Evolutionary conservation across 1,140 invertebrate genomes (phyloP).

Genomic region (Drosophila tristis): DNA sequence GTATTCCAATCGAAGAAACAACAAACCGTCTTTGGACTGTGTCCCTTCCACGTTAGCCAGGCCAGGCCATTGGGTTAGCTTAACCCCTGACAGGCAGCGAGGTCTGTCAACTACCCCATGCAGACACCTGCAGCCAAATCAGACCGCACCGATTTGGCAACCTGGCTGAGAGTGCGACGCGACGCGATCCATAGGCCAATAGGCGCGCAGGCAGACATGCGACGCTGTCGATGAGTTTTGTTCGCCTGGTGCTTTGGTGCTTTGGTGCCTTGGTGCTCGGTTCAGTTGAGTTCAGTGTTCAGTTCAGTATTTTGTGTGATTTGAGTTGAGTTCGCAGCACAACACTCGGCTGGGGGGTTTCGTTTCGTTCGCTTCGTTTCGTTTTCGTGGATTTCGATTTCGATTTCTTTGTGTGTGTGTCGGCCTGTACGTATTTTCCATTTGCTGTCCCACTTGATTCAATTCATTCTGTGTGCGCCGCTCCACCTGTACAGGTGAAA

Average conservation of each 20-base stretch:
- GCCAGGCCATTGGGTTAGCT: constrained; percentile 1
- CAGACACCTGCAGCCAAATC: constrained; percentile 44
- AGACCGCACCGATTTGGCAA: constrained; percentile 49
- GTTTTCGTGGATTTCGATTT: constrained; percentile 20
- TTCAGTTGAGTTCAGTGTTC: constrained; percentile 33
- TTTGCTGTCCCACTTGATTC: constrained; percentile 55
- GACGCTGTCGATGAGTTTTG: constrained; percentile 26
- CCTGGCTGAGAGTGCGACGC: constrained; percentile 21
- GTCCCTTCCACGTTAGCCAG: too few species aligned
- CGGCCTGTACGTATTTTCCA: constrained; percentile 38
- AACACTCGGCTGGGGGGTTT: constrained; percentile 23
- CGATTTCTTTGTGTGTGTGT: constrained; percentile 42
- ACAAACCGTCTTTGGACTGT: too few species aligned
- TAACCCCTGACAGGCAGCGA: neutral
- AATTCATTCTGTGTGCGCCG: constrained; percentile 73
- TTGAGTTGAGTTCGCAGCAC: neutral
- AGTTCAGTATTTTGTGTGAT: neutral
- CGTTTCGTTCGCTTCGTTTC: constrained; percentile 47
- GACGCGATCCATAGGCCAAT: constrained; percentile 39
- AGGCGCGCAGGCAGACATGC: too few species aligned
- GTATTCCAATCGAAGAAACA: too few species aligned
- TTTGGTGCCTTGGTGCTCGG: constrained; percentile 23
- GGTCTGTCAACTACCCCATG: constrained; percentile 20
- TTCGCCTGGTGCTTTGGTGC: constrained; percentile 33
- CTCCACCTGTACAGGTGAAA: constrained; percentile 78